These are phyloP conservation scores for Drosophila tropicalis DNA, from an alignment of 1,140 invertebrate species.

Conservation along the genomic window DNA sequence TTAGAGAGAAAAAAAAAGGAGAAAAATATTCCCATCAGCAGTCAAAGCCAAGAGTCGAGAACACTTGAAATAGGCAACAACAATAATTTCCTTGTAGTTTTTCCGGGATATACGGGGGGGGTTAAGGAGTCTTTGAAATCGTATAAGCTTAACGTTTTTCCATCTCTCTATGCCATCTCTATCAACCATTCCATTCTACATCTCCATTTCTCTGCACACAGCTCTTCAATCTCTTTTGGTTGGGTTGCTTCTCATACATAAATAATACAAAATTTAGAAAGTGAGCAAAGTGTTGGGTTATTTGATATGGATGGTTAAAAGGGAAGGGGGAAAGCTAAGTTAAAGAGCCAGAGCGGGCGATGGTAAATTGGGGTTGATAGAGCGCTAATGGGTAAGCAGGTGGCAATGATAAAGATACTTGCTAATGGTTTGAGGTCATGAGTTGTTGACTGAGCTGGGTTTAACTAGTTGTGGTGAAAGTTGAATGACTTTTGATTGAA, in stretches of 20 bases:
- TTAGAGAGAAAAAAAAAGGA: slow-evolving; percentile 46
- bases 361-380: slow-evolving; percentile 18
- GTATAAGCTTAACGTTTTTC: slow-evolving; percentile 20
- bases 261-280: slow-evolving; percentile 50
- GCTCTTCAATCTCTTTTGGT: slow-evolving; percentile 4
- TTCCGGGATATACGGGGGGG: slow-evolving; percentile 20
- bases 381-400: slow-evolving; percentile 45
- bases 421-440: slow-evolving; percentile 14
- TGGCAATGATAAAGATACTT: slow-evolving; percentile 19
- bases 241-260: slow-evolving; percentile 42
- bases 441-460: background rate
- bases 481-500: slow-evolving; percentile 20
- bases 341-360: background rate
- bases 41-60: slow-evolving; percentile 35
- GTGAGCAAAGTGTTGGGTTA: slow-evolving; percentile 60
- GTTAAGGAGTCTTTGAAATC: slow-evolving; percentile 21
- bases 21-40: slow-evolving; percentile 27
- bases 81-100: slow-evolving; percentile 57
- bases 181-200: background rate
- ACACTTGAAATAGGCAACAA: slow-evolving; percentile 49
- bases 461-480: slow-evolving; percentile 9
- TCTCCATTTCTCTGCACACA: slow-evolving; percentile 16
- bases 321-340: background rate
- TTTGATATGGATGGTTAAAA: slow-evolving; percentile 31
- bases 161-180: background rate